Evolutionary conservation across 1,140 invertebrate species (phyloP), one percentile per base, ranked within the genome.

Genomic region (Augochlora pura): DNA sequence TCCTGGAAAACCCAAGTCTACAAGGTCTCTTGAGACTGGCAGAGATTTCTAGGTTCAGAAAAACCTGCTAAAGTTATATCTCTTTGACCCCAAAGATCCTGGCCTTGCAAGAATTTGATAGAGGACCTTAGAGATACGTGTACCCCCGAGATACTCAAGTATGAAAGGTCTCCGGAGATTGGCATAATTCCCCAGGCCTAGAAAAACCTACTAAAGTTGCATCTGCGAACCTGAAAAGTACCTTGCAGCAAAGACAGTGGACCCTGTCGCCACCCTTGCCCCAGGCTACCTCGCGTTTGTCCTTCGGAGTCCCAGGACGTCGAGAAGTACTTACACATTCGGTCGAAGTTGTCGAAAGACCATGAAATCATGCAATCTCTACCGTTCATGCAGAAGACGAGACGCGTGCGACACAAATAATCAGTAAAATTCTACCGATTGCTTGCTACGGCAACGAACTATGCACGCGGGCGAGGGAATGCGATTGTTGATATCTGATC

Each of bases 301-400:
- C 52, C 65, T 2, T 25, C 49, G 14, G 16, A 42, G 6, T n/a
- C 32, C n/a, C 8, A 21, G 25, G 10, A 38, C 52, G 16, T 42
- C 7, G 21, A 46, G 5, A n/a, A 14, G 32, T 23, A 77, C 74
- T 77, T 57, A 77, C 74, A 21, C 32, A 52, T 62, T n/a, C 18
- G 32, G 49, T 75, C 49, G 52, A n/a, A 66, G 39, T 46, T 39
- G 64, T 66, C 60, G 60, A 18, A 21, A 63, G 27, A 63, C 27
- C 60, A 9, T 9, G 25, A 32, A 62, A 63, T 32, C 60, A 72
- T 21, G 8, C 39, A 27, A 7, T 10, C 39, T 12, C 10, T 14
- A 71, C 42, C 9, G 3, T 21, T 1, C 72, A 38, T 38, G 59
- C 60, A 18, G 8, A 23, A 9, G 21, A 27, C 4, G 16, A 12